Base-by-base conservation (phyloP, 2,113 vertebrate genomes). In the Gopherus evgoodei region DNA sequence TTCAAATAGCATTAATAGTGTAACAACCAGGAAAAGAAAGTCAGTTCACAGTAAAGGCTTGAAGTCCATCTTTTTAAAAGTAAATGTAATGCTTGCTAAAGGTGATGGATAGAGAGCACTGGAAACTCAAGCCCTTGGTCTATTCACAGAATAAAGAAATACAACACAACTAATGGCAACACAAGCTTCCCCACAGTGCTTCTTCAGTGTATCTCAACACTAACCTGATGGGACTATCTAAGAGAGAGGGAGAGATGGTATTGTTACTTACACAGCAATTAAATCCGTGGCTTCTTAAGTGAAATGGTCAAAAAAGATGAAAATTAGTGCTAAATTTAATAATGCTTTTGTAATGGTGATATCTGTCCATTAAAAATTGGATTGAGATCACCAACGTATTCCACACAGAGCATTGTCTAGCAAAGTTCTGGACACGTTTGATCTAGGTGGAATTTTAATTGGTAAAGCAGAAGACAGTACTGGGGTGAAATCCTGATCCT, bases 1-100 rank as follows among this genome's bases (percentile, higher is more conserved):
- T 90, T 95, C 81, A 89, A 89, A 97, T 83, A 95, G 14, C 69
- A 94, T 78, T 95, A 81, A 92, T 38, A 91, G 92, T 0, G 29
- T 54, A 83, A 88, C 14, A 81, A 83, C 4, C 87, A 79, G 75
- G 87, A 92, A 92, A 88, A 75, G 90, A 94, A 94, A 80, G 38
- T 38, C 62, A 89, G 65, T 75, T 79, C 27, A 0, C 78, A 87
- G 87, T 13, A 80, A 83, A 88, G 90, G 56, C 13, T 76, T 9
- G 42, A 95, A 94, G 76, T 42, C 81, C 2, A 3, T 65, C 84
- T 52, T 87, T 95, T 83, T 38, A 84, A 62, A 62, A 8, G 12
- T 1, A 84, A 78, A 47, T 78, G 35, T 21, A 75, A 42, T 75
- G n/a, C 54, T 86, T 69, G 27, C 54, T 90, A 81, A 7, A 27